Base-by-base conservation (phyloP, 1,140 invertebrate genomes). In the Copidosoma floridanum region DNA sequence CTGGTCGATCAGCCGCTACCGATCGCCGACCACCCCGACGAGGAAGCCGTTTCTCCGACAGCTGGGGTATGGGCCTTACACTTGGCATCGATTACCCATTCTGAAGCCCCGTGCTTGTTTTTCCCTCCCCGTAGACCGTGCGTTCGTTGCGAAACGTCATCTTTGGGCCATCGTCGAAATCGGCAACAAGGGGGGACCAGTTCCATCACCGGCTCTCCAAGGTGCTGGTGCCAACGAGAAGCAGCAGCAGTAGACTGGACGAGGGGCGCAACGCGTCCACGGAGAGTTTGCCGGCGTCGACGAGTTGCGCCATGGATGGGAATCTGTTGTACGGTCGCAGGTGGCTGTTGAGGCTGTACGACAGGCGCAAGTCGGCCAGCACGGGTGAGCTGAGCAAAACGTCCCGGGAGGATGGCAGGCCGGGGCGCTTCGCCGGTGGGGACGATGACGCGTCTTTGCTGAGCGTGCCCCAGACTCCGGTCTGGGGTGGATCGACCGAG, bases 301-400 rank as follows among this genome's bases (percentile, higher is more conserved):
- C 52, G 2, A 54, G 52, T 23, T 61, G 64, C 3, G 38, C 27
- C 12, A 56, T 61, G 52, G 40, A 65, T 60, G 48, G 64, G 44
- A 40, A 48, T 37, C 12, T 61, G 11, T 8, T 51, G 5, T 67
- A 56, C 41, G 62, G 66, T 6, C 47, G 63, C 21, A 57, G 64
- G 2, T 67, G 65, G 67, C 43, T 65, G n/a, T 27, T 67, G 2
- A 66, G 65, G 24, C 60, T 58, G 12, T 69, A 60, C 48, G 73
- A 77, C 57, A 63, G 77, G 7, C 41, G 66, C 0, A 79, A 79
- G 57, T 80, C 78, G 1, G 78, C 77, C 0, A 79, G 77, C 43
- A 79, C 76, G 0, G 74, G 78, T 14, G 76, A 79, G 60, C 59
- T 80, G 0, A 68, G 68, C 2, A 65, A 53, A 10, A 37, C 20